A percentile compares a stretch with the other conserved stretches of the same genome.
Conservation (phyloP, 2,888 invertebrate genomes). For the Salticus scenicus region DNA sequence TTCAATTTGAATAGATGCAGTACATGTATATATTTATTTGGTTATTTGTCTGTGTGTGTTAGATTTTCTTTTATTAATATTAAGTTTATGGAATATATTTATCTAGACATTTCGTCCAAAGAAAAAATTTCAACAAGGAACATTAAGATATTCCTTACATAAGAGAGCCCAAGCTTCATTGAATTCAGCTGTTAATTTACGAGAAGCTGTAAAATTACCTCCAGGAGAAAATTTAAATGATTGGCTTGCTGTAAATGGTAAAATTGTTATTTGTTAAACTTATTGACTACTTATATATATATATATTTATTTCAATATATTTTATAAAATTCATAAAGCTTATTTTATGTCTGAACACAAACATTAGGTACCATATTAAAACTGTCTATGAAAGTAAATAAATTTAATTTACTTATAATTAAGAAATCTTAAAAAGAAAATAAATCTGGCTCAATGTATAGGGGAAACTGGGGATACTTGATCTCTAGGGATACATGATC, state of each 20-base stretch:
- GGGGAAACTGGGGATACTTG: no score
- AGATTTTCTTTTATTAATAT: background rate
- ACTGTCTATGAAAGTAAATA: no score
- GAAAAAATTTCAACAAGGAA: constrained; percentile 90
- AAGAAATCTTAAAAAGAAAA: no score
- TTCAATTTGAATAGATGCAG: no score
- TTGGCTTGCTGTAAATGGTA: constrained; percentile 95
- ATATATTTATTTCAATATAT: constrained; percentile 93
- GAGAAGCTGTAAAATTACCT: constrained; percentile 86
- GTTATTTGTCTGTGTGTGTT: no score
- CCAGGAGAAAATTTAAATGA: constrained; percentile 87
- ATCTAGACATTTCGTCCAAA: constrained; percentile 90
- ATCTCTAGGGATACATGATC: no score
- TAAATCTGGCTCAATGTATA: no score
- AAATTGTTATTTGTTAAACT: constrained; percentile 80
- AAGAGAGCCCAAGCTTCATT: constrained; percentile 93
- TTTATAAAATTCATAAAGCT: constrained; percentile 94
- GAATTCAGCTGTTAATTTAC: constrained; percentile 90
- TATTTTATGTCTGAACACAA: no score
- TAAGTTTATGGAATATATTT: background rate
- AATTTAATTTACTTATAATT: no score
- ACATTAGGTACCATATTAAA: no score
- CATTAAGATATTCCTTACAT: constrained; percentile 88
- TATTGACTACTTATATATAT: no score
- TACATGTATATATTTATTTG: no score